Evolutionary conservation across 2,797 vertebrate genomes (phyloP).

Genomic region (Leucoraja ocellata): DNA sequence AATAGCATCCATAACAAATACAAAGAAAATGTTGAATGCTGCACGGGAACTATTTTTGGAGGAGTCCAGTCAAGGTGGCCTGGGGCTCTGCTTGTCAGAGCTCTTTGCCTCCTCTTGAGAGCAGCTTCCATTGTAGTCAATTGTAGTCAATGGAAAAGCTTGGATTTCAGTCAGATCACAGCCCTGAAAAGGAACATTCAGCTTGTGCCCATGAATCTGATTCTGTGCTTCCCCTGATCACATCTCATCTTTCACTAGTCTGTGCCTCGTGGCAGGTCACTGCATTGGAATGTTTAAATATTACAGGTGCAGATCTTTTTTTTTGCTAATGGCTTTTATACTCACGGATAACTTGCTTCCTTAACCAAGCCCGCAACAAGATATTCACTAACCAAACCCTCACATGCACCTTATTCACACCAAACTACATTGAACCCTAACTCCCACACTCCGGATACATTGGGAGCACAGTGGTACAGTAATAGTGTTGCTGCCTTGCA

Average conservation of each 20-base stretch:
- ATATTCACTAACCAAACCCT: background rate
- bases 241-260: background rate
- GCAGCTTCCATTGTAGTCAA: constrained; percentile 7
- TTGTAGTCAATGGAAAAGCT: background rate
- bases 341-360: background rate
- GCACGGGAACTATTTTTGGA: background rate
- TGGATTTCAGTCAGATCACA: background rate
- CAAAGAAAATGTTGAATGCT: too few species aligned
- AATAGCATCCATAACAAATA: background rate
- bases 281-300: constrained; percentile 16
- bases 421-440: background rate
- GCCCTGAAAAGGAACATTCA: constrained; percentile 30
- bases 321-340: constrained; percentile 10
- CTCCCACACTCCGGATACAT: background rate
- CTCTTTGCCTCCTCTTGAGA: background rate
- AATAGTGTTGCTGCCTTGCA: too few species aligned
- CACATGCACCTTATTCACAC: background rate
- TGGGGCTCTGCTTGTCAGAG: background rate
- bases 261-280: background rate
- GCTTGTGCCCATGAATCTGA: background rate
- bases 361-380: background rate
- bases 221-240: background rate
- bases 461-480: background rate
- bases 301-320: constrained; percentile 16
- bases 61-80: background rate